Evolutionary conservation across 1,140 invertebrate genomes (phyloP).

Genomic region (Mylabris phalerata): DNA sequence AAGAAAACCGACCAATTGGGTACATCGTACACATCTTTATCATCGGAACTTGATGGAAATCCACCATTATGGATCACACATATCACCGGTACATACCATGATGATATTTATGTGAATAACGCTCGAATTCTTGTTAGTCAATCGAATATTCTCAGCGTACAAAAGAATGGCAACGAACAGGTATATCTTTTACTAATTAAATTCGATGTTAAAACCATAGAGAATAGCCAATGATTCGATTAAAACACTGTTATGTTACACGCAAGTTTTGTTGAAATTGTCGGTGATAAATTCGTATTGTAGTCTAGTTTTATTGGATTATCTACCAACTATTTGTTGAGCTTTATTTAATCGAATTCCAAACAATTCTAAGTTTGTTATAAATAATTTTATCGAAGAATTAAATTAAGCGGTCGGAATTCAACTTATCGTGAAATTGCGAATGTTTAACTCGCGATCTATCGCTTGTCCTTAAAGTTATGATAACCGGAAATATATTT

Average conservation of each 20-base stretch:
- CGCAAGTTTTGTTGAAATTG: neutral
- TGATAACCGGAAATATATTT: too few species aligned
- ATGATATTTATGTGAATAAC: conserved; percentile 76
- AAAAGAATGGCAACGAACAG: conserved; percentile 56
- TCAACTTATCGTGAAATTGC: too few species aligned
- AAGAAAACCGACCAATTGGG: conserved; percentile 59
- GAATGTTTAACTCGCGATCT: too few species aligned
- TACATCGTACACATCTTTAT: conserved; percentile 50
- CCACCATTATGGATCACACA: conserved; percentile 73
- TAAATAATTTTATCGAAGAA: too few species aligned
- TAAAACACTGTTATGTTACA: neutral
- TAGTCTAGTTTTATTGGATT: too few species aligned
- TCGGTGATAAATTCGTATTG: too few species aligned
- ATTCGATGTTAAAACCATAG: too few species aligned
- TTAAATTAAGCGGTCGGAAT: too few species aligned
- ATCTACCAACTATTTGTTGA: too few species aligned
- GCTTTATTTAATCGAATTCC: too few species aligned
- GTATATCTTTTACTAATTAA: conserved; percentile 41
- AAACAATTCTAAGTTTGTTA: too few species aligned
- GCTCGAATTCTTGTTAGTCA: conserved; percentile 63
- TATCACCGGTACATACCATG: conserved; percentile 48
- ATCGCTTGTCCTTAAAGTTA: too few species aligned
- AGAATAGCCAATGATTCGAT: neutral
- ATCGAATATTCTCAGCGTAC: conserved; percentile 58
- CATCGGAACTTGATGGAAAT: conserved; percentile 70